Percentiles rank a stretch among this genome's conserved stretches.
Evolutionary conservation across 1,140 invertebrate species (phyloP).

Genomic region (Drosophila bocki): DNA sequence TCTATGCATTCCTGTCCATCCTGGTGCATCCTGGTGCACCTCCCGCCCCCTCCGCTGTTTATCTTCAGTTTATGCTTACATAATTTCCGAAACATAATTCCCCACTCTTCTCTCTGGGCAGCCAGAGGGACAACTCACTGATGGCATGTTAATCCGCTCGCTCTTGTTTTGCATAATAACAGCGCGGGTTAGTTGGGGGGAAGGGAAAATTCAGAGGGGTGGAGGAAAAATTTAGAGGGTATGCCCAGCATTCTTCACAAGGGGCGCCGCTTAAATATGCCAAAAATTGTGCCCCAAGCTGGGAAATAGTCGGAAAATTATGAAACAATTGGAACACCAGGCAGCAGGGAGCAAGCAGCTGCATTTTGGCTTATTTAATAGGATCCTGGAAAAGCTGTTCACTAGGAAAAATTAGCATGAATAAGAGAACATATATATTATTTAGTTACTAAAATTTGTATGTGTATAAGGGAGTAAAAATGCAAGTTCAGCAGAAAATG

Average conservation of each 20-base stretch:
- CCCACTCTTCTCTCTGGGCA: conserved; percentile 53
- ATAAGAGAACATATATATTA: neutral
- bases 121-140: conserved; percentile 9
- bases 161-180: conserved; percentile 69
- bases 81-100: conserved; percentile 54
- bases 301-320: neutral
- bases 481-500: too few relatives aligned
- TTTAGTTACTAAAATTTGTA: too few relatives aligned
- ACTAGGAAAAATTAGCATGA: neutral
- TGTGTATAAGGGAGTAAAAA: too few relatives aligned
- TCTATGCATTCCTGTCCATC: conserved; percentile 14
- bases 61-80: conserved; percentile 55
- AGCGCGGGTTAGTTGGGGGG: conserved; percentile 3
- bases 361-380: conserved; percentile 6
- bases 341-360: neutral
- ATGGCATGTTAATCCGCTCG: conserved; percentile 62
- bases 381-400: neutral
- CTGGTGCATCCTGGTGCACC: conserved; percentile 9
- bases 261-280: conserved; percentile 36
- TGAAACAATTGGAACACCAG: conserved; percentile 15
- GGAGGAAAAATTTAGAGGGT: neutral
- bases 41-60: conserved; percentile 3
- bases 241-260: conserved; percentile 5
- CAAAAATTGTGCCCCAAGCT: conserved; percentile 11
- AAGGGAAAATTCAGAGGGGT: neutral